phyloP scores from a whole-genome alignment of 2,113 vertebrate species.

The Poeciliopsis occidentalis region DNA sequence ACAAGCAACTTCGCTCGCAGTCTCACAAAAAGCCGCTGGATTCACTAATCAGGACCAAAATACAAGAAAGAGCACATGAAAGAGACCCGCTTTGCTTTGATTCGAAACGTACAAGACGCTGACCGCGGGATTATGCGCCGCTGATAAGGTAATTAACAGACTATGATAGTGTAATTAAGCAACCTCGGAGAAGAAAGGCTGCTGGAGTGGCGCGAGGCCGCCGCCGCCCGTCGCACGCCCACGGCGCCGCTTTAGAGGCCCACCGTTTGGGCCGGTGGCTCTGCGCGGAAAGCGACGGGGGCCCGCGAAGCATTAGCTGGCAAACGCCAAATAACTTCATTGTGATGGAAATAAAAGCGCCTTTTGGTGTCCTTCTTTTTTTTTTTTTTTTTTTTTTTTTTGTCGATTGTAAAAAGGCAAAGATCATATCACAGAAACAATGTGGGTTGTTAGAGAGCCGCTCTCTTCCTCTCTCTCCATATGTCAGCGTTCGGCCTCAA shows the following conservation, averaged over 20 bases:
- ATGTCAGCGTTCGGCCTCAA: constrained; percentile 41
- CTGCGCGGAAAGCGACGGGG: constrained; percentile 19
- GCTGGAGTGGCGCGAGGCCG: constrained; percentile 64
- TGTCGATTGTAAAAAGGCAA: constrained; percentile 37
- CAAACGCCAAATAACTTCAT: constrained; percentile 75
- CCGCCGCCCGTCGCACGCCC: constrained; percentile 69
- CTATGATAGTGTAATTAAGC: constrained; percentile 79
- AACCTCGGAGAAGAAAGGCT: constrained; percentile 75
- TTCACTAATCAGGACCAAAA: constrained; percentile 53
- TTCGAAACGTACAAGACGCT: constrained; percentile 57
- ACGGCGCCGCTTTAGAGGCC: constrained; percentile 61
- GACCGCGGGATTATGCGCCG: constrained; percentile 72
- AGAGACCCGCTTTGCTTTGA: constrained; percentile 65
- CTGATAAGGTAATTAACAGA: constrained; percentile 78
- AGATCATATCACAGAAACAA: constrained; percentile 59
- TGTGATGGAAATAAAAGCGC: constrained; percentile 63
- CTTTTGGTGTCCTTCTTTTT: constrained; percentile 26
- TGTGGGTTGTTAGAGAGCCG: constrained; percentile 64
- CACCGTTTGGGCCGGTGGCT: constrained; percentile 48
- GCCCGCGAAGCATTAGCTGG: constrained; percentile 84
- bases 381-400: neutral
- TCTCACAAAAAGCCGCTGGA: constrained; percentile 37
- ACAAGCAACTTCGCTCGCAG: constrained; percentile 35
- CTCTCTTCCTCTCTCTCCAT: constrained; percentile 65
- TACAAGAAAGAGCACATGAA: constrained; percentile 55